These are phyloP conservation scores for Lagorchestes hirsutus DNA, from an alignment of 2,797 vertebrate species.

Conservation along the genomic window DNA sequence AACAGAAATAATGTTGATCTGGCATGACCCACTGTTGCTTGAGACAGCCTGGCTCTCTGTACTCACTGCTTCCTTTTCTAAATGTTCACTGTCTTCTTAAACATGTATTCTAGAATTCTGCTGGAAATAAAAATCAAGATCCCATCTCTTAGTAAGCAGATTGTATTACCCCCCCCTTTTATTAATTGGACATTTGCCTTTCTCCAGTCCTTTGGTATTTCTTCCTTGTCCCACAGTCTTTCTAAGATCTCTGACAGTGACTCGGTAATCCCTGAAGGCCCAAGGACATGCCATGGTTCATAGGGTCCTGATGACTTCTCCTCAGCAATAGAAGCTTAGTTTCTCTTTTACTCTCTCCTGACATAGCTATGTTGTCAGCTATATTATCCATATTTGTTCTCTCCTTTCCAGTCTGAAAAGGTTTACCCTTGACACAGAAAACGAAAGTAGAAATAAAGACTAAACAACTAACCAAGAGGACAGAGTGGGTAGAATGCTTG, in stretches of 20 bases:
- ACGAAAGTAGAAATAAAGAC: neutral
- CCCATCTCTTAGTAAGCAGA: neutral
- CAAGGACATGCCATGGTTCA: neutral
- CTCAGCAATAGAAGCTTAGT: neutral
- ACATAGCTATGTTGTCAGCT: neutral
- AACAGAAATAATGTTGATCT: neutral
- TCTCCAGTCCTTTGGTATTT: neutral
- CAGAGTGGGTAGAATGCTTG: neutral
- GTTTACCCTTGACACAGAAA: neutral
- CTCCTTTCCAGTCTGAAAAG: neutral
- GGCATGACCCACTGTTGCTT: neutral
- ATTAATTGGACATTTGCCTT: neutral
- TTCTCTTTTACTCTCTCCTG: neutral
- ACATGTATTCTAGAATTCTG: neutral
- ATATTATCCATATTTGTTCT: neutral
- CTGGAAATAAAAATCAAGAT: neutral
- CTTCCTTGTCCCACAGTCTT: neutral
- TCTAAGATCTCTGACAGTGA: neutral
- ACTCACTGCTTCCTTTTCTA: neutral
- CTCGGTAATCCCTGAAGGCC: neutral
- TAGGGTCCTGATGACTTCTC: neutral
- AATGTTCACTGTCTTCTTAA: neutral
- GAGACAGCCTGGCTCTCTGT: neutral
- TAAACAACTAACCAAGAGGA: neutral
- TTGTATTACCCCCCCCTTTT: neutral